Percentiles rank a stretch among this genome's conserved stretches.
Conservation (phyloP, 2,797 vertebrate genomes). For the Martes flavigula region DNA sequence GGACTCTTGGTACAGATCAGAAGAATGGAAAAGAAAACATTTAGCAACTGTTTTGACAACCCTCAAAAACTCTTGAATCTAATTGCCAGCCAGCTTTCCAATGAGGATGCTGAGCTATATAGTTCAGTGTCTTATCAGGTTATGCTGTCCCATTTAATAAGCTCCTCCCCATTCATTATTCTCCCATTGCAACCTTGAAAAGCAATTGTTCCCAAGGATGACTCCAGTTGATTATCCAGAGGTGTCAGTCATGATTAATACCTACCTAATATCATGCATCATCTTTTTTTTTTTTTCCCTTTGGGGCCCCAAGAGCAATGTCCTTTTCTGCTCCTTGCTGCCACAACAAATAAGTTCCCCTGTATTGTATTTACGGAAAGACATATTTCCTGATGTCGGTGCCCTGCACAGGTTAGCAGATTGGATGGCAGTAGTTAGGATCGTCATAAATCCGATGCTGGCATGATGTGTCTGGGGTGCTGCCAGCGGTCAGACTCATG, state of each 20-base stretch:
- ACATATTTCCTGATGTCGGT: slow-evolving; percentile 81
- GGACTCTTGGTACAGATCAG: slow-evolving; percentile 44
- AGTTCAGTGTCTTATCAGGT: slow-evolving; percentile 63
- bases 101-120: slow-evolving; percentile 67
- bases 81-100: slow-evolving; percentile 77
- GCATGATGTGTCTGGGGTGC: slow-evolving; percentile 55
- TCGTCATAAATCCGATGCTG: slow-evolving; percentile 77
- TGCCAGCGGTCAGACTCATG: slow-evolving; percentile 67
- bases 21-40: slow-evolving; percentile 71
- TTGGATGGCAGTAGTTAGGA: slow-evolving; percentile 71
- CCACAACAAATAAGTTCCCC: slow-evolving; percentile 83
- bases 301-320: slow-evolving; percentile 74
- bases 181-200: slow-evolving; percentile 84
- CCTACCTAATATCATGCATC: slow-evolving; percentile 82
- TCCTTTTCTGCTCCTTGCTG: slow-evolving; percentile 83
- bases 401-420: slow-evolving; percentile 77
- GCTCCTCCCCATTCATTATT: slow-evolving; percentile 79
- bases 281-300: slow-evolving; percentile 68
- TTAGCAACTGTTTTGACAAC: slow-evolving; percentile 20
- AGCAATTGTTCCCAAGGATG: slow-evolving; percentile 84
- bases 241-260: slow-evolving; percentile 87
- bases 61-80: slow-evolving; percentile 61
- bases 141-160: slow-evolving; percentile 70
- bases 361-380: slow-evolving; percentile 86
- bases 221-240: slow-evolving; percentile 85